Base-by-base conservation (phyloP, 2,888 invertebrate species). In the Iselma pallidipennis region DNA sequence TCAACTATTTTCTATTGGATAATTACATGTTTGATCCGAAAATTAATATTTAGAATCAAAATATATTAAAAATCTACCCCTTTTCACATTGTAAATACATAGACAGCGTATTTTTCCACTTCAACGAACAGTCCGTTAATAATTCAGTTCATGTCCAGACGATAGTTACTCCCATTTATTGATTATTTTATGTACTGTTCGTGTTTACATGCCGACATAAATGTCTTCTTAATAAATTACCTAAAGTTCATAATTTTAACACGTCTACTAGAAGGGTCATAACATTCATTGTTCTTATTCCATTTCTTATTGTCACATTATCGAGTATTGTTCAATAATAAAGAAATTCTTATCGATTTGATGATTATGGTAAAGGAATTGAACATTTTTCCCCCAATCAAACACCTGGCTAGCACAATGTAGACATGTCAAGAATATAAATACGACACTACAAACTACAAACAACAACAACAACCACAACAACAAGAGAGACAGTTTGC, bases 101-200 rank as follows among this genome's bases (percentile, higher is more conserved):
- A n/a, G n/a, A n/a, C n/a, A n/a, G n/a, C n/a, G n/a, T n/a, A 7
- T 28, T 28, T 28, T 28, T 28, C 28, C 4, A 28, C 7, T 5
- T 1, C 9, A 25, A 5, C 25, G 4, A 25, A 28, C 9, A 28
- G 9, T 45, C n/a, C 4, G 5, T 45, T 23, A 45, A 45, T 45
- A 45, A 45, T 45, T 45, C 23, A 10, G 12, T 21, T 12, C 2
- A 45, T 45, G 45, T 45, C 45, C 45, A 45, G 45, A 45, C 45
- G 45, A n/a, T 45, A n/a, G 21, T 45, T 23, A 45, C 45, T 12
- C 45, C 45, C 45, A 45, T 45, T 45, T 45, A 45, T 45, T 45
- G 45, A 45, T 45, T 23, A 45, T 23, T 45, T 45, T 23, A 23
- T 23, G n/a, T 23, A 28, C 28, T 23, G 45, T 45, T 45, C 21